phyloP scores from a whole-genome alignment of 2,113 vertebrate species.

The Strix aluco region DNA sequence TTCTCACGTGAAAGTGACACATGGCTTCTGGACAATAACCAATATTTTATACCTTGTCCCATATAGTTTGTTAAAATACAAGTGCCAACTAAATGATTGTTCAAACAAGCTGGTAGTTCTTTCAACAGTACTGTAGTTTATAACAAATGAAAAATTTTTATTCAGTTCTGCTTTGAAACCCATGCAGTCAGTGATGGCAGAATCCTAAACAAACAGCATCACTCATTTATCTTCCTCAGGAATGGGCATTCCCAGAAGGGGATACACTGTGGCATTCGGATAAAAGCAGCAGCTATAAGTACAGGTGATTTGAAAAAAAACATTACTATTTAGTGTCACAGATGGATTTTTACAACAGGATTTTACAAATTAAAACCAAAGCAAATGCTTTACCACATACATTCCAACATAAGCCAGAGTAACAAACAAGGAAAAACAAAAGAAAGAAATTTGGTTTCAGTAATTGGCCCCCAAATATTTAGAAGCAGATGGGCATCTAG shows the following conservation, averaged over 20 bases:
- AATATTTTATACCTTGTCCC: not conserved
- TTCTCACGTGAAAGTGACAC: not conserved
- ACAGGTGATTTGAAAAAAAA: not conserved
- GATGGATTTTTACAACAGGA: not conserved
- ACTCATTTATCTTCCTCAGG: not conserved
- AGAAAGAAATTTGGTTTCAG: not conserved
- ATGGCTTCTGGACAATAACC: not conserved
- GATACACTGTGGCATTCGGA: not conserved
- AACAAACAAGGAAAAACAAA: not conserved
- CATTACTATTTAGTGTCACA: not conserved
- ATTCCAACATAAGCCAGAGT: not conserved
- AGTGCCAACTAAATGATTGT: constrained; percentile 24
- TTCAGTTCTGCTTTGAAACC: not conserved
- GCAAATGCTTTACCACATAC: not conserved
- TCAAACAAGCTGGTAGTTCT: constrained; percentile 20
- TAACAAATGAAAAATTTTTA: not conserved
- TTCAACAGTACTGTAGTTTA: not conserved
- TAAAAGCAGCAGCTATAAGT: not conserved
- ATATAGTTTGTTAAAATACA: constrained; percentile 18
- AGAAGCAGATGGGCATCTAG: constrained; percentile 63
- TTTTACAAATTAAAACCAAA: not conserved
- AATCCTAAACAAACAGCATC: not conserved
- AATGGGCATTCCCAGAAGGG: not conserved
- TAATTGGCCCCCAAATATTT: constrained; percentile 23
- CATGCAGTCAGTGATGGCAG: not conserved